phyloP scores from a whole-genome alignment of 2,888 invertebrate species.

The Caenorhabditis sp. region DNA sequence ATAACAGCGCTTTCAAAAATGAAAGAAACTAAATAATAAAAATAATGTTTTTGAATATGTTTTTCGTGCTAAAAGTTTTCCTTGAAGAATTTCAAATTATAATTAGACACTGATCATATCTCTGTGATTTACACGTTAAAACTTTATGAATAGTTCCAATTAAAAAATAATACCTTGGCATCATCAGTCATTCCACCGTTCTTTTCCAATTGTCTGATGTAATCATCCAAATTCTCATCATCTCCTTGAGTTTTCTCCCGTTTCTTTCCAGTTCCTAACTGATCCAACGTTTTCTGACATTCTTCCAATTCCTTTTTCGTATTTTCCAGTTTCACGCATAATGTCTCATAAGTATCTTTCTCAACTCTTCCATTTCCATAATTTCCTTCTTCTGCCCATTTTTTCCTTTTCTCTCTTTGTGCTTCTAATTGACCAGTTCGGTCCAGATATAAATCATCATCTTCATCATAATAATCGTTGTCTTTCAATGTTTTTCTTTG shows the following conservation, averaged over 20 bases:
- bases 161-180: conserved; percentile 31
- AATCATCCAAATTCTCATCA: conserved; percentile 50
- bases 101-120: too few species aligned
- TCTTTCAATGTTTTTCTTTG: conserved; percentile 56
- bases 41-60: too few species aligned
- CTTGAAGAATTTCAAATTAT: too few species aligned
- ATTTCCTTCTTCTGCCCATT: conserved; percentile 63
- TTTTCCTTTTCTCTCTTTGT: conserved; percentile 84
- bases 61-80: too few species aligned
- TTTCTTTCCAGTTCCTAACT: conserved; percentile 20
- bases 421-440: conserved; percentile 90
- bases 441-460: conserved; percentile 94
- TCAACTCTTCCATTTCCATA: conserved; percentile 14
- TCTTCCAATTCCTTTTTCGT: conserved; percentile 42
- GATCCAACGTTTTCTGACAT: conserved; percentile 45
- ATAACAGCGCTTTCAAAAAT: too few species aligned
- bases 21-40: too few species aligned
- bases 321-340: conserved; percentile 43
- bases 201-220: conserved; percentile 43
- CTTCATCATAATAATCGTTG: conserved; percentile 90
- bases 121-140: too few species aligned
- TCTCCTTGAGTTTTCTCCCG: conserved; percentile 1
- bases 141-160: not conserved
- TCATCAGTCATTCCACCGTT: conserved; percentile 39
- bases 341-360: conserved; percentile 52